These are phyloP conservation scores for Myrmecophaga tridactyla DNA, from an alignment of 2,113 vertebrate species.

Conservation along the genomic window DNA sequence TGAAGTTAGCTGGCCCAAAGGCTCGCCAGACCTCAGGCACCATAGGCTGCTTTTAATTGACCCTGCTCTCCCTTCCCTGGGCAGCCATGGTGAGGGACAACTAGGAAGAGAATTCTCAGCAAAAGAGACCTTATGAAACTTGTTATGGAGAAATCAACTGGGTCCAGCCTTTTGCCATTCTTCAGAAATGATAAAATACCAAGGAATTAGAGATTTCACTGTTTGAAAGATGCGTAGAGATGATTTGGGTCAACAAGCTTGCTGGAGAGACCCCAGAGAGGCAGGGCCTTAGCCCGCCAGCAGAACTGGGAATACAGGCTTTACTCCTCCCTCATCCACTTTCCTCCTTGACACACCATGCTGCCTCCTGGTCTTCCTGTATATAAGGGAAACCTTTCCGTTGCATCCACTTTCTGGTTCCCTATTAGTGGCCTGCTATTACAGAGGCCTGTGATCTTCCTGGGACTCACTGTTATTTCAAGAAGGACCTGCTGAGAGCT, in stretches of 20 bases:
- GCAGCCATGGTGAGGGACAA: not conserved
- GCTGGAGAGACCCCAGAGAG: not conserved
- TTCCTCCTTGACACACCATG: not conserved
- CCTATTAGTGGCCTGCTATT: not conserved
- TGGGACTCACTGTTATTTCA: too few species aligned
- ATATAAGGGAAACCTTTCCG: not conserved
- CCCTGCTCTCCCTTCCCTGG: not conserved
- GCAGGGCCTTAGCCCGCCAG: not conserved
- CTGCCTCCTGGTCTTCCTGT: not conserved
- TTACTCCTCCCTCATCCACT: not conserved
- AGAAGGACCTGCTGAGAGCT: not conserved
- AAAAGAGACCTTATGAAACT: not conserved
- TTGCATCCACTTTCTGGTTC: not conserved
- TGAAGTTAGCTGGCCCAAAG: not conserved
- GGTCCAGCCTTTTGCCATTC: not conserved
- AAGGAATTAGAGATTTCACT: not conserved
- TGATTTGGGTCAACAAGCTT: not conserved
- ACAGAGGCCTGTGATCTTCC: not conserved
- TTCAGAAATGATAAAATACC: not conserved
- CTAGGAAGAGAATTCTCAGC: not conserved
- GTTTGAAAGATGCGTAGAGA: not conserved
- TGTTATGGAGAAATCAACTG: not conserved
- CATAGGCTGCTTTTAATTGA: not conserved
- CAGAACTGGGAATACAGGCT: not conserved
- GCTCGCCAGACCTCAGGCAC: accelerated